Evolutionary conservation across 2,888 invertebrate species (phyloP).

Genomic region (Parnassius glacialis): DNA sequence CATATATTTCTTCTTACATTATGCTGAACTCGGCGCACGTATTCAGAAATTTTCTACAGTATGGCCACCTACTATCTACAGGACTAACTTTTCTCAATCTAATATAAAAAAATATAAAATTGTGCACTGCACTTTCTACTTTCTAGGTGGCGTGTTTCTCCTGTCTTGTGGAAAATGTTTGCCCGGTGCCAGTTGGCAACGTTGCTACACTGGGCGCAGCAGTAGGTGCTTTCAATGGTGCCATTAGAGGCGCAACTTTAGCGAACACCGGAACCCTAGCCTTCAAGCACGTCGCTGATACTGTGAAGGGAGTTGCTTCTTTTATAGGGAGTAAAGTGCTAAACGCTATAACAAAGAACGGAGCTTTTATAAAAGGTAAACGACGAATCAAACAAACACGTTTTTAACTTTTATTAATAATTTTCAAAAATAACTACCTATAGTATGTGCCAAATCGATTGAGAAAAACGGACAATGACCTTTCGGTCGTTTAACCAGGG

Average conservation of each 20-base stretch:
- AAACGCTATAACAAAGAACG: conserved; percentile 34
- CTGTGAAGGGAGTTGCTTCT: conserved; percentile 27
- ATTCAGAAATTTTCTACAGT: too few species aligned
- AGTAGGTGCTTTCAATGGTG: conserved; percentile 28
- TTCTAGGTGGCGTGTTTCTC: conserved; percentile 51
- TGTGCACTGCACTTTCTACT: conserved; percentile 9
- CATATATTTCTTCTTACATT: too few species aligned
- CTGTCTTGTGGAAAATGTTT: conserved; percentile 41
- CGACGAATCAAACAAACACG: too few species aligned
- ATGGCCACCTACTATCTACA: too few species aligned
- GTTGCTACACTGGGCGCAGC: conserved; percentile 26
- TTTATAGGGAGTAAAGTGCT: conserved; percentile 33
- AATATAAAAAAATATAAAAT: too few species aligned
- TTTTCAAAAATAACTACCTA: too few species aligned
- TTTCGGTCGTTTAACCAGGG: too few species aligned
- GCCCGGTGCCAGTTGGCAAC: conserved; percentile 37
- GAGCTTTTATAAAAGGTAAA: conserved; percentile 33
- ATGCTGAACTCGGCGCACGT: too few species aligned
- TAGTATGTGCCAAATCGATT: too few species aligned
- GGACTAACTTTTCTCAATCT: too few species aligned
- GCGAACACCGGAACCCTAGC: conserved; percentile 25
- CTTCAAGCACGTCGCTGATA: conserved; percentile 24
- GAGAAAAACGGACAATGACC: too few species aligned
- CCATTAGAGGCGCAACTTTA: conserved; percentile 28
- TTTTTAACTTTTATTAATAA: too few species aligned